Evolutionary conservation across 2,888 invertebrate species (phyloP), one percentile per base, ranked within the genome.

Genomic region (Dexiosoma caninum): DNA sequence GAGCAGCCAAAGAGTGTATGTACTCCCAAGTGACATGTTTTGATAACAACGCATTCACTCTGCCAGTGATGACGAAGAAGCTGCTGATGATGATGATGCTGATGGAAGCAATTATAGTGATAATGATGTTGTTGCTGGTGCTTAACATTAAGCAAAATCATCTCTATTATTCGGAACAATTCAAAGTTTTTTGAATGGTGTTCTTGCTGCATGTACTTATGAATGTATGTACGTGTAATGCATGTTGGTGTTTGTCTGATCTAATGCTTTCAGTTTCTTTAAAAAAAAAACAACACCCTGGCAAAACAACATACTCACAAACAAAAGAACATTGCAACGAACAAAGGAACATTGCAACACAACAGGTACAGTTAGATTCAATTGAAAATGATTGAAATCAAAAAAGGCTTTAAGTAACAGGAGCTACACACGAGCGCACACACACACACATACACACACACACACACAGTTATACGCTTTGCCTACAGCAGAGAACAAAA

Each of bases 301-400:
- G n/a, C n/a, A n/a, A n/a, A n/a, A n/a, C n/a, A n/a, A n/a, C n/a
- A n/a, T n/a, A n/a, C n/a, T n/a, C n/a, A n/a, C 32, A 9, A 64
- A 77, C 64, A 57, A 74, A 57, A 30, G 42, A 62, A 42, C 74
- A 57, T 44, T 44, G 44, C 6, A 44, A 55, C 46, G 53, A 30
- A 42, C 42, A 32, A 37, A 49, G 37, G 46, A 14, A 23, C 40
- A 30, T 64, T 53, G 19, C 37, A 40, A 76, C n/a, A 62, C 76
- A 72, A 55, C 79, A 77, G 62, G 72, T 77, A 81, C 81, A 72
- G 81, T 81, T 69, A 72, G 53, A 42, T 81, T 77, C 60, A 72
- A 81, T 69, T 64, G 72, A 77, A 80, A 81, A 77, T 77, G 77
- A 81, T 81, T 72, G 81, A 67, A 77, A 81, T 81, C 81, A 69